Evolutionary conservation across 2,888 invertebrate species (phyloP), one percentile per base, ranked within the genome.

Genomic region (Drosophila merina): DNA sequence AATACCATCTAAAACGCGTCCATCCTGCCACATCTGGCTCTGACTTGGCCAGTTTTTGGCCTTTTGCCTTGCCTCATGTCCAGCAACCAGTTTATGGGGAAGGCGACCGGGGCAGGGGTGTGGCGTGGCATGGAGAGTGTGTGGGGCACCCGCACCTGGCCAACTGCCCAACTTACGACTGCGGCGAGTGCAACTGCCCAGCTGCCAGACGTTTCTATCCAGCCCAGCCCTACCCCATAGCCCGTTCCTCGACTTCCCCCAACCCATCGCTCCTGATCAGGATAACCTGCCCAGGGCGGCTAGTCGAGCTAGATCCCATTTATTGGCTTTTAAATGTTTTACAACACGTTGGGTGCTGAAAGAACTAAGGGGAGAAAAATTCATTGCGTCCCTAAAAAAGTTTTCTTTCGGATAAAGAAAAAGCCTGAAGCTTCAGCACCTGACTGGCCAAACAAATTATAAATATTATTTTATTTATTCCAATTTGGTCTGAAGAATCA

Each of bases 61-160:
- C 63, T 47, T 68, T 66, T 44, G 70, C 49, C 58, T 57, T 74
- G 30, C 75, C 73, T 69, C 79, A 79, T 79, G 88, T 78, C 79
- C 84, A 83, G 78, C 56, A 83, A 83, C 88, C 82, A 88, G 88
- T 83, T 83, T 82, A 31, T 47, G 64, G 60, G 30, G 48, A 38
- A 63, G 63, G 60, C 40, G 63, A 40, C 38, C 60, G 60, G 12
- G 36, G 36, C 9, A 7, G 40, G 9, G 40, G 40, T 20, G 40
- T 42, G 40, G 62, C 49, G 57, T 57, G 40, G 12, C 12, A 12
- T 25, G 36, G 52, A 20, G 38, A 38, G 63, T 66, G 67, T 70
- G 57, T 57, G 66, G 73, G 75, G 79, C 88, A 88, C 89, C 89
- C 89, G 89, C 88, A 88, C 89, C 88, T 89, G 88, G 89, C 76